These are phyloP conservation scores for Gavia stellata DNA, from an alignment of 2,113 vertebrate species.

Conservation along the genomic window DNA sequence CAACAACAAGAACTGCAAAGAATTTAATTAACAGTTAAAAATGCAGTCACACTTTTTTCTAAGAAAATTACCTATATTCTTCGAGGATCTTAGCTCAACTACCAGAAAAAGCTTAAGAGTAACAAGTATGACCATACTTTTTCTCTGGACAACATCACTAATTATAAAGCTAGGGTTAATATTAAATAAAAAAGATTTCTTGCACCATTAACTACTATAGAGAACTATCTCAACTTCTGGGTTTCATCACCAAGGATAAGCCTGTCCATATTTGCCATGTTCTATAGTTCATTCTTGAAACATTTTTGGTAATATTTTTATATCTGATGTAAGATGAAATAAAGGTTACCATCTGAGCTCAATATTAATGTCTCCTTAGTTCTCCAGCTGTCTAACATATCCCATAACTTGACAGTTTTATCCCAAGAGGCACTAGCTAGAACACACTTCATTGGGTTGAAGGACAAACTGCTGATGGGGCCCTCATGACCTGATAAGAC, in stretches of 20 bases:
- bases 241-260: not conserved
- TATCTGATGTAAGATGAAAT: not conserved
- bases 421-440: conserved; percentile 97
- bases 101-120: not conserved
- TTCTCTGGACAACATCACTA: not conserved
- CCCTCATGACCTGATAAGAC: conserved; percentile 91
- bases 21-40: not conserved
- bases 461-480: conserved; percentile 87
- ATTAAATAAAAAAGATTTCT: not conserved
- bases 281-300: not conserved
- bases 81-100: not conserved
- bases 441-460: conserved; percentile 85
- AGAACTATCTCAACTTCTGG: not conserved
- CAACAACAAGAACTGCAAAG: conserved; percentile 79
- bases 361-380: conserved; percentile 86
- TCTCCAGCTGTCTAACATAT: conserved; percentile 97
- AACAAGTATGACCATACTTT: not conserved
- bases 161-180: not conserved
- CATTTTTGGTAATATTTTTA: not conserved
- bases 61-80: not conserved
- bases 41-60: not conserved
- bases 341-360: conserved; percentile 82
- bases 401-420: conserved; percentile 89
- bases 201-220: not conserved
- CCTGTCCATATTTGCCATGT: not conserved